A percentile compares a stretch with the other conserved stretches of the same genome.
These are phyloP conservation scores for Hemithea aestivaria DNA, from an alignment of 2,888 invertebrate species.

Conservation along the genomic window DNA sequence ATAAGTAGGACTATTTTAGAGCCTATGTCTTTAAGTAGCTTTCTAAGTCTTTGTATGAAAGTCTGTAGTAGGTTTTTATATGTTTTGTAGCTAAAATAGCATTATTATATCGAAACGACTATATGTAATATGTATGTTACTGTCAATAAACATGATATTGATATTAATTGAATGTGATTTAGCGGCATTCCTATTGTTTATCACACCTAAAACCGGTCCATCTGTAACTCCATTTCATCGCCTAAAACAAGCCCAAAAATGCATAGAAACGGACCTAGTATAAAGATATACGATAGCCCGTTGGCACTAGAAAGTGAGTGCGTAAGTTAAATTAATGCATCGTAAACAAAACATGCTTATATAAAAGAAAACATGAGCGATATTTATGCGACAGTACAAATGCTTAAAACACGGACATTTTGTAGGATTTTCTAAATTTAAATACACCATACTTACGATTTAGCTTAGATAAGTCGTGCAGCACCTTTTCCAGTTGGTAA, in stretches of 20 bases:
- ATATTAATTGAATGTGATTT: conserved; percentile 41
- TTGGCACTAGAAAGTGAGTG: background rate
- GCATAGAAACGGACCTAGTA: background rate
- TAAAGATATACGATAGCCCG: background rate
- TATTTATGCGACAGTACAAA: conserved; percentile 11
- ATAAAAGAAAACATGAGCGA: conserved; percentile 19
- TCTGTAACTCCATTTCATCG: conserved; percentile 2
- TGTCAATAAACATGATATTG: conserved; percentile 27
- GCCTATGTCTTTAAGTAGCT: no score
- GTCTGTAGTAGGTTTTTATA: no score
- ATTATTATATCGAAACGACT: no score
- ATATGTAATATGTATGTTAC: background rate
- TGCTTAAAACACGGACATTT: conserved; percentile 5
- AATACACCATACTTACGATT: conserved; percentile 16
- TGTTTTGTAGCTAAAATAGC: no score
- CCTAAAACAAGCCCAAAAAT: background rate
- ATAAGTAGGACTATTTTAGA: no score
- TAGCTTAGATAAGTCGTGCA: conserved; percentile 3
- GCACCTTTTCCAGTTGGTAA: conserved; percentile 15
- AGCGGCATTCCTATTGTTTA: conserved; percentile 27
- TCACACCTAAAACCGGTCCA: conserved; percentile 41
- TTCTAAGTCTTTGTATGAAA: no score
- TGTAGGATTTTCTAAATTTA: background rate
- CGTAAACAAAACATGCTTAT: conserved; percentile 1
- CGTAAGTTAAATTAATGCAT: background rate